Evolutionary conservation across 2,113 vertebrate genomes (phyloP).

Genomic region (Ivindomyrus marchei): DNA sequence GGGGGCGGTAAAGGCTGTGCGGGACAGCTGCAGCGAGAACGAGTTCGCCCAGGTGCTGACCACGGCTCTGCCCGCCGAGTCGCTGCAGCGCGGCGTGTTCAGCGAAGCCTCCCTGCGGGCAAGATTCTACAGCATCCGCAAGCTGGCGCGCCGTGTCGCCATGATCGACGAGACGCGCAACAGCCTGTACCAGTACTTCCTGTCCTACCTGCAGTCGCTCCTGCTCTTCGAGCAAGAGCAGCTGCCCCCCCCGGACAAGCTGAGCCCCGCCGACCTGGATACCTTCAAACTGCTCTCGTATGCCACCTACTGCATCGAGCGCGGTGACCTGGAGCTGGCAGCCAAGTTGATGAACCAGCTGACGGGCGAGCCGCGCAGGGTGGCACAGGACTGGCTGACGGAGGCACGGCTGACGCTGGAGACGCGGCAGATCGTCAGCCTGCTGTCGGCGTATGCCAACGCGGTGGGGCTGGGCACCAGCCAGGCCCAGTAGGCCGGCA

Average conservation of each 20-base stretch:
- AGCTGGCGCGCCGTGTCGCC: slow-evolving; percentile 76
- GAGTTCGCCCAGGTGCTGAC: slow-evolving; percentile 76
- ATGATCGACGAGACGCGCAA: slow-evolving; percentile 87
- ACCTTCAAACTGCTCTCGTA: slow-evolving; percentile 86
- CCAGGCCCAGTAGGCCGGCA: slow-evolving; percentile 59
- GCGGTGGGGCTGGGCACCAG: slow-evolving; percentile 87
- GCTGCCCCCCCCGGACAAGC: slow-evolving; percentile 69
- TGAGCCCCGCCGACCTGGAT: slow-evolving; percentile 70
- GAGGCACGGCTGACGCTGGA: slow-evolving; percentile 88
- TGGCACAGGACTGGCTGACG: slow-evolving; percentile 77
- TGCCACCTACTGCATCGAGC: slow-evolving; percentile 85
- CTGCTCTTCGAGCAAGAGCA: slow-evolving; percentile 75
- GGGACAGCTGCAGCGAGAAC: slow-evolving; percentile 64
- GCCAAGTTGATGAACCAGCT: slow-evolving; percentile 93
- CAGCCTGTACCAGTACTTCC: slow-evolving; percentile 91
- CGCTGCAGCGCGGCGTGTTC: slow-evolving; percentile 79
- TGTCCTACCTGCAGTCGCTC: slow-evolving; percentile 87
- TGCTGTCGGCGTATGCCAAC: slow-evolving; percentile 85
- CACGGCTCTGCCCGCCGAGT: slow-evolving; percentile 70
- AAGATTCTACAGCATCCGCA: slow-evolving; percentile 74
- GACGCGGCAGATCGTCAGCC: slow-evolving; percentile 80
- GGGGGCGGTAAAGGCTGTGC: slow-evolving; percentile 65
- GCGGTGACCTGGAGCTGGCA: slow-evolving; percentile 86
- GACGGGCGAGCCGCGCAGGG: slow-evolving; percentile 79
- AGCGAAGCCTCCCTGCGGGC: slow-evolving; percentile 82